Evolutionary conservation across 2,797 vertebrate species (phyloP), one percentile per base, ranked within the genome.

Genomic region (Pseudopleuronectes americanus): DNA sequence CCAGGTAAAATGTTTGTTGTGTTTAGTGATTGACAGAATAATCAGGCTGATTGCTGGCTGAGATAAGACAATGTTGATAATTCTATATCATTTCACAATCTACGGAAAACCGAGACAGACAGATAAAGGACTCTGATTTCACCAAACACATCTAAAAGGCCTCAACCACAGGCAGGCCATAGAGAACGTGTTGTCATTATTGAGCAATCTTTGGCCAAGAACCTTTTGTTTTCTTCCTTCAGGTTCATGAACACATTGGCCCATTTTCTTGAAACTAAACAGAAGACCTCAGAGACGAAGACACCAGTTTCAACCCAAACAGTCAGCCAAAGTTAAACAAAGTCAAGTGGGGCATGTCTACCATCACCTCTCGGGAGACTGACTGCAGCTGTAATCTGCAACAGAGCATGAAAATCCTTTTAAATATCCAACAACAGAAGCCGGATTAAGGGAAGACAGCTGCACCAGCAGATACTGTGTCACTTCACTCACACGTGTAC

Each of bases 381-480:
- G 33, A 45, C 58, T 21, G 36, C 28, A 10, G 38, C 54, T 68
- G 12, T 16, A 71, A 51, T 45, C 10, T 53, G 73, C 31, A 16
- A 36, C 41, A 58, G 21, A 55, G 53, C 52, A 57, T 60, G 14
- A 48, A 65, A 68, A 63, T 64, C 60, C 43, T 41, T 41, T 55
- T n/a, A 49, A 57, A 68, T 60, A 26, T 68, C 62, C 19, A 57
- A 56, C 47, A 77, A 62, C 64, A 79, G 48, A 78, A 66, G 28
- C 26, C 4, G 8, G 22, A 55, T 80, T 66, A 60, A 48, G 47
- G 61, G 52, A 36, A 63, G 41, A 56, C 77, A 64, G 77, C 66
- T 79, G 69, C 55, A 68, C 23, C 45, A 49, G 48, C 54, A 80
- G 59, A 79, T 72, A 71, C 48, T 61, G 56, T 71, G 63, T 57